These are phyloP conservation scores for Dyspetes luteomarginatus DNA, from an alignment of 2,888 invertebrate species.

Conservation along the genomic window DNA sequence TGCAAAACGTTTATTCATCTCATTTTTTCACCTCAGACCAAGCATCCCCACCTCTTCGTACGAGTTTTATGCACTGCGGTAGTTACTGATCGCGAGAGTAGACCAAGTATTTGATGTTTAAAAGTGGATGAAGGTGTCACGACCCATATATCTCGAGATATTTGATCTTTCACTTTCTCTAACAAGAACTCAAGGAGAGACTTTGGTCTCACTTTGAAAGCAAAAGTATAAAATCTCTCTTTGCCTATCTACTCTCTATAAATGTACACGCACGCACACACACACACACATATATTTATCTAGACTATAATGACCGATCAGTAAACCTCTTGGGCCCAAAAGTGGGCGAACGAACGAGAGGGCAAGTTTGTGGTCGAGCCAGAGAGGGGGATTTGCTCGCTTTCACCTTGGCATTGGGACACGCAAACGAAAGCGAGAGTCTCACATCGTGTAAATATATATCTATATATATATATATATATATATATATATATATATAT, in stretches of 20 bases:
- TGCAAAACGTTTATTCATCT: not conserved
- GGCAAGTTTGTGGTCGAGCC: conserved; percentile 69
- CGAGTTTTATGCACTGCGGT: not conserved
- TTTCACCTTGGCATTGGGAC: conserved; percentile 61
- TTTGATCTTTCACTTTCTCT: conserved; percentile 72
- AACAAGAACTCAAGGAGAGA: conserved; percentile 53
- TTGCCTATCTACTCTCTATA: conserved; percentile 13
- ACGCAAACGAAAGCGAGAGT: conserved; percentile 64
- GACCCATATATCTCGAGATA: conserved; percentile 62
- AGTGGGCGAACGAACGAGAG: conserved; percentile 61
- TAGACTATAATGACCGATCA: not conserved
- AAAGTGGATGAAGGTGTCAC: conserved; percentile 76
- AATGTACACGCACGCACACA: not conserved
- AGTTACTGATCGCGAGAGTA: not conserved
- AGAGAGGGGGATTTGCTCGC: conserved; percentile 25
- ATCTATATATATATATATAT: not conserved
- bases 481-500: not conserved
- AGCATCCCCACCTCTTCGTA: not conserved
- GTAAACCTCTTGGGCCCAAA: conserved; percentile 2
- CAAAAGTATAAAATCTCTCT: conserved; percentile 67
- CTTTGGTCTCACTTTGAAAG: conserved; percentile 59
- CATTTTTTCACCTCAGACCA: not conserved
- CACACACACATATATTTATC: not conserved
- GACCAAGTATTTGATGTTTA: no score
- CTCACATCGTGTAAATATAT: no score